These are phyloP conservation scores for Nyctalus aviator DNA, from an alignment of 2,797 vertebrate species.

Conservation along the genomic window DNA sequence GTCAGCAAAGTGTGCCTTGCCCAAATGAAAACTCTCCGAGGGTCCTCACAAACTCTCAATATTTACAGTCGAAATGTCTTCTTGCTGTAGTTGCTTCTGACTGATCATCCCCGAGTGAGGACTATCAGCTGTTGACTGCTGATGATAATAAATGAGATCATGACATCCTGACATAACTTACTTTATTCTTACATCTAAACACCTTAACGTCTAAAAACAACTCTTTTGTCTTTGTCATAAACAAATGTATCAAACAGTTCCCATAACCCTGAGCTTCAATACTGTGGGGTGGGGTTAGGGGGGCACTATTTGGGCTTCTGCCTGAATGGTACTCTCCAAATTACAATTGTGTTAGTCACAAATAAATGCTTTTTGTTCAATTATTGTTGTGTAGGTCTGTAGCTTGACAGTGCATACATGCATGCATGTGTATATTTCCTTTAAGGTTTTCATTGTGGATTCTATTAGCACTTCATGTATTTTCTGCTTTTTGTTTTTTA, in stretches of 20 bases:
- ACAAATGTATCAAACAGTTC: neutral
- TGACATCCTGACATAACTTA: neutral
- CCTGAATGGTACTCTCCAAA: neutral
- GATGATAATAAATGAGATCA: neutral
- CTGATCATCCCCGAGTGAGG: neutral
- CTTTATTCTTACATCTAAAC: neutral
- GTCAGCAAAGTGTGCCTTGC: neutral
- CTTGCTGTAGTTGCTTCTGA: neutral
- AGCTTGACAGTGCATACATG: neutral
- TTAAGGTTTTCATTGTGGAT: neutral
- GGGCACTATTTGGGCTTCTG: neutral
- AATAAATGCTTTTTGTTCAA: neutral
- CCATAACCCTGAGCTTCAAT: neutral
- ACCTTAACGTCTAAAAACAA: neutral
- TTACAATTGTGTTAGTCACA: neutral
- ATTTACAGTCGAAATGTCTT: neutral
- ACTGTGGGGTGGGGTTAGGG: neutral
- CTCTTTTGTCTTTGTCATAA: neutral
- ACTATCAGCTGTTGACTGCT: neutral
- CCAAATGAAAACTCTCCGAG: neutral
- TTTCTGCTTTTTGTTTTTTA: slow-evolving; percentile 54
- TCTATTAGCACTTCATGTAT: neutral
- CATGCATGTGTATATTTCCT: neutral
- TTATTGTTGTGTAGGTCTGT: neutral
- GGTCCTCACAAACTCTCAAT: neutral